A percentile compares a stretch with the other conserved stretches of the same genome.
These are phyloP conservation scores for Pseudococcus jackbeardsleyi DNA, from an alignment of 2,888 invertebrate genomes.

Conservation along the genomic window DNA sequence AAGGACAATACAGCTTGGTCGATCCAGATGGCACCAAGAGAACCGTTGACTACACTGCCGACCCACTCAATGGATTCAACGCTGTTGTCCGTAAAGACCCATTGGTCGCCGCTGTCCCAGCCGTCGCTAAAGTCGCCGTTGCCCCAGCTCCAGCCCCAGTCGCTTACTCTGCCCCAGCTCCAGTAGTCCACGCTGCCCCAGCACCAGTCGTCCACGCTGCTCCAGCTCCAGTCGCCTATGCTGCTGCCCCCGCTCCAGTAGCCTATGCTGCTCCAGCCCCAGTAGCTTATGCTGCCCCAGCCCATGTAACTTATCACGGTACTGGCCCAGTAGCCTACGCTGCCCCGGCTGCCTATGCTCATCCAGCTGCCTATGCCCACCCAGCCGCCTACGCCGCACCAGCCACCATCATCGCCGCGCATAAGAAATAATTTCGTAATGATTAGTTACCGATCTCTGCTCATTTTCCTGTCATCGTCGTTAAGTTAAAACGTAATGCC, in stretches of 20 bases:
- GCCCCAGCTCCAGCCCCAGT: slow-evolving; percentile 55
- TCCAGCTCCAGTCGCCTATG: slow-evolving; percentile 11
- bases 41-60: slow-evolving; percentile 68
- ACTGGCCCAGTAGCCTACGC: slow-evolving; percentile 20
- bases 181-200: slow-evolving; percentile 19
- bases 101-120: slow-evolving; percentile 61
- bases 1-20: slow-evolving; percentile 68
- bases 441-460: slow-evolving; percentile 63
- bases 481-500: slow-evolving; percentile 47
- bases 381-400: slow-evolving; percentile 32
- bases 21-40: slow-evolving; percentile 68
- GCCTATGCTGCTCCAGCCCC: not conserved
- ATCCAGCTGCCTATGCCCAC: not conserved
- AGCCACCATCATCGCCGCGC: slow-evolving; percentile 48
- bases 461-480: slow-evolving; percentile 57
- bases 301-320: not conserved
- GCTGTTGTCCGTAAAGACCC: slow-evolving; percentile 68
- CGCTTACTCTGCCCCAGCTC: slow-evolving; percentile 55
- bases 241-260: not conserved
- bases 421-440: slow-evolving; percentile 32
- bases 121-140: slow-evolving; percentile 15
- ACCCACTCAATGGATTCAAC: slow-evolving; percentile 68
- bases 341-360: slow-evolving; percentile 19
- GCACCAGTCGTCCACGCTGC: slow-evolving; percentile 21
- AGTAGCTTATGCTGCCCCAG: slow-evolving; percentile 26